Percentiles rank a stretch among this genome's conserved stretches.
phyloP scores from a whole-genome alignment of 2,113 vertebrate species.

The Chionodraco myersi region DNA sequence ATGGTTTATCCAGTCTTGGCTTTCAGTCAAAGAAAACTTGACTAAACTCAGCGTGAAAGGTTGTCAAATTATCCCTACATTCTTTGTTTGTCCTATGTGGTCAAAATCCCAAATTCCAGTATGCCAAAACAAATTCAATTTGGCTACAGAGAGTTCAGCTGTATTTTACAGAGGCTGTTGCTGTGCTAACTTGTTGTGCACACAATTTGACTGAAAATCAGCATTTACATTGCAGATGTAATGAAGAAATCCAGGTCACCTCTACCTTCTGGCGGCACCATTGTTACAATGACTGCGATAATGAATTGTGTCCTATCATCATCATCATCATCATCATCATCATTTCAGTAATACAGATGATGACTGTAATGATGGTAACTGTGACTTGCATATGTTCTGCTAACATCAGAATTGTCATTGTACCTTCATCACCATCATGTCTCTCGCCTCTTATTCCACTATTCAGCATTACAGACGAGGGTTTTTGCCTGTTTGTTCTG shows the following conservation, averaged over 20 bases:
- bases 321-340: slow-evolving; percentile 9
- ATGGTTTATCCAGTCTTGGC: too few relatives aligned
- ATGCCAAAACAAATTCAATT: slow-evolving; percentile 28
- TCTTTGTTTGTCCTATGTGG: slow-evolving; percentile 16
- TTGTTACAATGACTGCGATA: slow-evolving; percentile 7
- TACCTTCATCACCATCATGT: slow-evolving; percentile 1
- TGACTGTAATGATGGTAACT: slow-evolving; percentile 11
- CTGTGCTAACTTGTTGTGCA: neutral
- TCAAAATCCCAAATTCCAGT: slow-evolving; percentile 31
- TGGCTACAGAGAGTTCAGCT: slow-evolving; percentile 20
- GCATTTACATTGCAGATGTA: slow-evolving; percentile 39
- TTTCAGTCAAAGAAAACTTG: slow-evolving; percentile 15
- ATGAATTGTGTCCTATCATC: slow-evolving; percentile 12
- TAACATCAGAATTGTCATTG: slow-evolving; percentile 13
- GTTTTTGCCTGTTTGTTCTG: slow-evolving; percentile 67
- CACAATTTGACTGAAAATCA: slow-evolving; percentile 23
- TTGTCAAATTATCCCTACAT: slow-evolving; percentile 37
- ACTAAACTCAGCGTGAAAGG: slow-evolving; percentile 32
- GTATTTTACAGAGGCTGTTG: slow-evolving; percentile 1
- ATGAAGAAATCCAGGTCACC: slow-evolving; percentile 38
- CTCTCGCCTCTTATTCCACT: slow-evolving; percentile 4
- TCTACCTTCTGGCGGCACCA: slow-evolving; percentile 38
- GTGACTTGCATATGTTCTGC: slow-evolving; percentile 11
- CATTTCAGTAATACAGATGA: slow-evolving; percentile 7
- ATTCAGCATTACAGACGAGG: slow-evolving; percentile 46